Percentiles rank a stretch among this genome's conserved stretches.
These are phyloP conservation scores for Pseudopodoces humilis DNA, from an alignment of 2,113 vertebrate genomes.

Conservation along the genomic window DNA sequence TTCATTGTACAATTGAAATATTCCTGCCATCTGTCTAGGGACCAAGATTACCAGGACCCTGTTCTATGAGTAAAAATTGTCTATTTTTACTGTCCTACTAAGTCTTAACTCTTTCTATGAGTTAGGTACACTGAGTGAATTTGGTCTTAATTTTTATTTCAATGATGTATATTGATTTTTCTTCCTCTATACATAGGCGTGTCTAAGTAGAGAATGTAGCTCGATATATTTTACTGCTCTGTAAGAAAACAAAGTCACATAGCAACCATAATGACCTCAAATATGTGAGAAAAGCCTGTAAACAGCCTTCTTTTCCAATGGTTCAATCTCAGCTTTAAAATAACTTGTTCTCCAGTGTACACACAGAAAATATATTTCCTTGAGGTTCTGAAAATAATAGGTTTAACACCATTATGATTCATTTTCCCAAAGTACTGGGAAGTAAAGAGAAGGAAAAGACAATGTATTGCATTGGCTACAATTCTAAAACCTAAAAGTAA, in stretches of 20 bases:
- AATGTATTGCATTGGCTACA: background rate
- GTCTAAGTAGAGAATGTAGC: background rate
- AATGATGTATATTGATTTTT: background rate
- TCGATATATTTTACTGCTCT: background rate
- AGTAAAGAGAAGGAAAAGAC: background rate
- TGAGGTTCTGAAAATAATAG: background rate
- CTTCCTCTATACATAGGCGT: background rate
- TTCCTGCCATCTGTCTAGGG: conserved; percentile 14
- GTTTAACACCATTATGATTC: background rate
- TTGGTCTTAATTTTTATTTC: conserved; percentile 1
- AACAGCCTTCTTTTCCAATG: background rate
- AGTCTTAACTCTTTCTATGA: background rate
- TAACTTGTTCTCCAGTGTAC: background rate
- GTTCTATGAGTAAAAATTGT: background rate
- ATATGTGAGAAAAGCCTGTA: background rate
- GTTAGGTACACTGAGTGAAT: background rate
- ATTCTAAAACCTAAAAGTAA: background rate
- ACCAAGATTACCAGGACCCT: background rate
- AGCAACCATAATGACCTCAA: background rate
- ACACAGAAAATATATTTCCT: background rate
- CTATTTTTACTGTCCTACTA: background rate
- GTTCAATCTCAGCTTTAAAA: background rate
- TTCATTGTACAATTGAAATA: conserved; percentile 43
- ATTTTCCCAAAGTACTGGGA: background rate
- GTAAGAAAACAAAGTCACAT: background rate